phyloP scores from a whole-genome alignment of 2,888 invertebrate species.

The Dione juno region DNA sequence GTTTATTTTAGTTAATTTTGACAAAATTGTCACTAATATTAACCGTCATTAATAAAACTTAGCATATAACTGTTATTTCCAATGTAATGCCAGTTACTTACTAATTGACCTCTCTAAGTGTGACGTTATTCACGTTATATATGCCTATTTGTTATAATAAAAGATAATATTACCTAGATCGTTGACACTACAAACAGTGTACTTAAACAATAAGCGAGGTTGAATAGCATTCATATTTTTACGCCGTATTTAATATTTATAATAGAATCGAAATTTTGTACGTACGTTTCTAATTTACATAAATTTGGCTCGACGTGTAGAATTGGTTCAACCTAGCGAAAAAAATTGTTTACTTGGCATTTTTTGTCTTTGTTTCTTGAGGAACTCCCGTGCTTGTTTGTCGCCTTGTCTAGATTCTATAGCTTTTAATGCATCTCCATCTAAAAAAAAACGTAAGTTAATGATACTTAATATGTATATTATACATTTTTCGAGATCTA shows the following conservation, averaged over 20 bases:
- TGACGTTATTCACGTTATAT: neutral
- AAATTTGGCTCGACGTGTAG: conserved; percentile 1
- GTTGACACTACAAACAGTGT: conserved; percentile 11
- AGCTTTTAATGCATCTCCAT: conserved; percentile 88
- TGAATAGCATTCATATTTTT: conserved; percentile 12
- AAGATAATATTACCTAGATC: neutral
- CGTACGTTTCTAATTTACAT: conserved; percentile 18
- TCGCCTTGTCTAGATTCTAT: conserved; percentile 93
- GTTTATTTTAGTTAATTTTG: neutral
- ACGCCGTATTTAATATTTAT: conserved; percentile 16
- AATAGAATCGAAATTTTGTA: conserved; percentile 24
- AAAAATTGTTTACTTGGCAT: conserved; percentile 75
- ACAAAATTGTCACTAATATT: neutral
- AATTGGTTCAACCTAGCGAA: conserved; percentile 64
- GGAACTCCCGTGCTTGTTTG: conserved; percentile 93
- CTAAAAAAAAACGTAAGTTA: conserved; percentile 65
- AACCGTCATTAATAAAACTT: neutral
- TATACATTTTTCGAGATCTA: neutral
- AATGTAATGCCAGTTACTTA: neutral
- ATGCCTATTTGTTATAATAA: neutral
- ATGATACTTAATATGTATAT: neutral
- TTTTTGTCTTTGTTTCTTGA: conserved; percentile 90
- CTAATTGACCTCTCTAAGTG: neutral
- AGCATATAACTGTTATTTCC: no score
- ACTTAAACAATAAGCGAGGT: conserved; percentile 17